Evolutionary conservation across 2,113 vertebrate genomes (phyloP), one percentile per base, ranked within the genome.

Genomic region (Columbina picui): DNA sequence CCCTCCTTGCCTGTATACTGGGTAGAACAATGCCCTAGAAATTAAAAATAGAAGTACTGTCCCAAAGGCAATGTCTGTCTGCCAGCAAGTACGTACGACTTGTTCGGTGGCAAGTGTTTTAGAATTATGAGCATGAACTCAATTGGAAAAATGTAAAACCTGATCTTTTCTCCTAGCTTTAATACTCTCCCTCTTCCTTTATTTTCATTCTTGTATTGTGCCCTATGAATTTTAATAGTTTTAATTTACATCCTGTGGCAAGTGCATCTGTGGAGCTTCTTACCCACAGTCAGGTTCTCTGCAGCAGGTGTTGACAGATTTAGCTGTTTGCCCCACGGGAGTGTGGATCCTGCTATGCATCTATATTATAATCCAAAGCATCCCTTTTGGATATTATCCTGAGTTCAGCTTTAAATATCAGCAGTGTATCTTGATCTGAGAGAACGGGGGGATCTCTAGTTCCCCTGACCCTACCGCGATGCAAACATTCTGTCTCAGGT

Each of bases 1-100:
- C 23, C 14, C 9, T 65, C 53, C 43, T 89, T 7, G 52, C 75
- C n/a, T 90, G 56, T 21, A 32, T 38, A 4, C 14, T 86, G 65
- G 47, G 23, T 80, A 90, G 70, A 94, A 67, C 88, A 92, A 78
- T 90, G 86, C 52, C 76, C 94, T 94, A 94, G 94, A 95, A 94
- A 96, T 75, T 91, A 94, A 95, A 96, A 97, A 96, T 96, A 96
- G 94, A 95, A 95, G 17, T 89, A 60, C 41, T 64, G 61, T 93
- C 94, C 90, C 69, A 90, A 71, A 94, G 94, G 92, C 88, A 81
- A 9, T 32, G 69, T 81, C 56, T 95, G 71, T 93, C 85, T 96
- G 93, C 85, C 83, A 96, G 86, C 61, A 92, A 92, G 64, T 64
- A 30, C 64, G 68, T 88, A 75, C 84, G 75, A 86, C 85, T 90